phyloP scores from a whole-genome alignment of 1,140 invertebrate genomes.

The Pseudomyrmex cubaensis region DNA sequence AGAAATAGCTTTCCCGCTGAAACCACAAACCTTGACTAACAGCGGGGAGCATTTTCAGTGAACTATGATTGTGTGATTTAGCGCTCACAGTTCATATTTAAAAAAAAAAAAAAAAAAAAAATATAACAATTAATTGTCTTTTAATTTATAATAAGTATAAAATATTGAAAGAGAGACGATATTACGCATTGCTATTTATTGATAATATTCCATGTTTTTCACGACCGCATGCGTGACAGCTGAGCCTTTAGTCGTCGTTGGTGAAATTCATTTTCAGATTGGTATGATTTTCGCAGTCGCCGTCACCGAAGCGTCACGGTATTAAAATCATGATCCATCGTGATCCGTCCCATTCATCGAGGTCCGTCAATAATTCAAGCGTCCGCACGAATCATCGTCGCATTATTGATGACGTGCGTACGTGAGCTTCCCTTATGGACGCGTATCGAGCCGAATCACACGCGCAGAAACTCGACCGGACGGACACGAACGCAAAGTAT shows the following conservation, averaged over 20 bases:
- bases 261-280: slow-evolving; percentile 39
- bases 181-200: background rate
- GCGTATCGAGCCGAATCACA: slow-evolving; percentile 44
- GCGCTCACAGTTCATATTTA: background rate
- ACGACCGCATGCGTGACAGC: background rate
- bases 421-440: slow-evolving; percentile 38
- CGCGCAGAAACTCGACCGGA: slow-evolving; percentile 34
- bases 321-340: slow-evolving; percentile 33
- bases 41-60: background rate
- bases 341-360: slow-evolving; percentile 64
- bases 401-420: slow-evolving; percentile 56
- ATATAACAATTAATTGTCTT: background rate
- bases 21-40: background rate
- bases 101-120: too few relatives aligned
- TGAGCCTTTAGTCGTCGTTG: background rate
- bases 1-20: background rate
- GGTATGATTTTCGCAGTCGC: slow-evolving; percentile 13
- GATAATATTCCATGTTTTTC: background rate
- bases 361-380: slow-evolving; percentile 59
- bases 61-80: slow-evolving; percentile 1
- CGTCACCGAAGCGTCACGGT: slow-evolving; percentile 7
- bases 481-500: slow-evolving; percentile 40
- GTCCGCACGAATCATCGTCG: slow-evolving; percentile 47
- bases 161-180: background rate
- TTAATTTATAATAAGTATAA: background rate